phyloP scores from a whole-genome alignment of 2,888 invertebrate species.

The Leucophora obtusa region DNA sequence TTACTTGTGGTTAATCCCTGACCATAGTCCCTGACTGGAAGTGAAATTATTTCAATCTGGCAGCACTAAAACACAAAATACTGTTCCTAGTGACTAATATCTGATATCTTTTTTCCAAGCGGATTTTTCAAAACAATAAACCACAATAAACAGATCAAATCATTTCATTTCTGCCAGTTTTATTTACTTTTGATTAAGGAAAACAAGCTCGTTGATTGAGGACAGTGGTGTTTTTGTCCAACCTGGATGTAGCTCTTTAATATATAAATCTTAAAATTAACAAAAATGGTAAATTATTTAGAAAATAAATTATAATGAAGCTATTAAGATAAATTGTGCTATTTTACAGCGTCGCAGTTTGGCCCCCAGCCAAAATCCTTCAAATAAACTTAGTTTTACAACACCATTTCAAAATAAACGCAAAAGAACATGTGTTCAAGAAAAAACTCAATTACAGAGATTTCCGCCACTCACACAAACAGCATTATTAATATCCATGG shows the following conservation, averaged over 20 bases:
- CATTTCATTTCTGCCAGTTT: no score
- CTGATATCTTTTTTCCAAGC: slow-evolving; percentile 9
- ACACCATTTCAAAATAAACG: slow-evolving; percentile 80
- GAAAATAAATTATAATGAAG: background rate
- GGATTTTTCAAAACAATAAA: slow-evolving; percentile 45
- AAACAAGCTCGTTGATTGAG: no score
- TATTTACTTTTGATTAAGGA: no score
- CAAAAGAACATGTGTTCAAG: slow-evolving; percentile 79
- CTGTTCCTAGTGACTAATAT: slow-evolving; percentile 15
- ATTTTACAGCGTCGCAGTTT: slow-evolving; percentile 81
- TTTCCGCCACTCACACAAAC: slow-evolving; percentile 52
- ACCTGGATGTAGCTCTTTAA: no score
- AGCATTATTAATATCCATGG: slow-evolving; percentile 68
- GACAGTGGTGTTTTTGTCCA: no score
- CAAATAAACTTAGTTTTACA: slow-evolving; percentile 78
- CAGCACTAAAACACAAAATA: background rate
- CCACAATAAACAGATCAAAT: no score
- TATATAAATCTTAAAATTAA: no score
- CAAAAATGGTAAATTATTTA: slow-evolving; percentile 69
- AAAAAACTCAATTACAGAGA: slow-evolving; percentile 69
- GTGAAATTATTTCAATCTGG: no score
- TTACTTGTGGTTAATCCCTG: no score
- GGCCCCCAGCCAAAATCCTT: slow-evolving; percentile 88
- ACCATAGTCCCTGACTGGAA: no score
- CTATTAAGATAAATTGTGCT: background rate